These are phyloP conservation scores for Brachyptera putata DNA, from an alignment of 2,888 invertebrate genomes.

Conservation along the genomic window DNA sequence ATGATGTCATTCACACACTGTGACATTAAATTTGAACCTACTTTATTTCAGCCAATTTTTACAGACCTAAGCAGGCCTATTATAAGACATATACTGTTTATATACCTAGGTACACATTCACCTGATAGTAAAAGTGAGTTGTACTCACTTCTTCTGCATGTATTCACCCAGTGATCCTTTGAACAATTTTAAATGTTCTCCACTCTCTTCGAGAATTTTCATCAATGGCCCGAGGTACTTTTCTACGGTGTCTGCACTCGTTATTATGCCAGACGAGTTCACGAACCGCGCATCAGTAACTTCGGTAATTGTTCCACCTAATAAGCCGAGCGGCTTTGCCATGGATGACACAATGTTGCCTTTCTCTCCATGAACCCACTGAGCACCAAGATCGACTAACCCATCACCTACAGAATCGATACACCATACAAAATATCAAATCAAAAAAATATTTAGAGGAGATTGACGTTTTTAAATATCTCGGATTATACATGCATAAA, in stretches of 20 bases:
- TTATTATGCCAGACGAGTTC: constrained; percentile 22
- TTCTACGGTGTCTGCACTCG: constrained; percentile 3
- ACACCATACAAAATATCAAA: not conserved
- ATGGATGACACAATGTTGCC: constrained; percentile 48
- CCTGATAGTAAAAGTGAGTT: too few species aligned
- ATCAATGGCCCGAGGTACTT: constrained; percentile 23
- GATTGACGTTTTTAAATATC: too few species aligned
- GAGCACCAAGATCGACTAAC: constrained; percentile 68
- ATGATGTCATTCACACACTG: too few species aligned
- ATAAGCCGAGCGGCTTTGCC: constrained; percentile 33
- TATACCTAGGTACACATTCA: too few species aligned
- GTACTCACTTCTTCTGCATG: constrained; percentile 42
- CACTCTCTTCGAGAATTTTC: constrained; percentile 41
- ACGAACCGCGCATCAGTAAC: constrained; percentile 31
- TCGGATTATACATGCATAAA: too few species aligned
- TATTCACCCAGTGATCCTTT: constrained; percentile 43
- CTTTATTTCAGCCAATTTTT: too few species aligned
- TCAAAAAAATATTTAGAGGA: too few species aligned
- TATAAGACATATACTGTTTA: too few species aligned
- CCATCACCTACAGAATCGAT: constrained; percentile 44
- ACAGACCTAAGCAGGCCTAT: too few species aligned
- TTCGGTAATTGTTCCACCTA: constrained; percentile 23
- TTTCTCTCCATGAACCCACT: constrained; percentile 74
- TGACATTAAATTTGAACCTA: too few species aligned
- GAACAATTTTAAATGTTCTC: constrained; percentile 43